These are phyloP conservation scores for Bombus vancouverensis DNA, from an alignment of 1,140 invertebrate species.

Conservation along the genomic window DNA sequence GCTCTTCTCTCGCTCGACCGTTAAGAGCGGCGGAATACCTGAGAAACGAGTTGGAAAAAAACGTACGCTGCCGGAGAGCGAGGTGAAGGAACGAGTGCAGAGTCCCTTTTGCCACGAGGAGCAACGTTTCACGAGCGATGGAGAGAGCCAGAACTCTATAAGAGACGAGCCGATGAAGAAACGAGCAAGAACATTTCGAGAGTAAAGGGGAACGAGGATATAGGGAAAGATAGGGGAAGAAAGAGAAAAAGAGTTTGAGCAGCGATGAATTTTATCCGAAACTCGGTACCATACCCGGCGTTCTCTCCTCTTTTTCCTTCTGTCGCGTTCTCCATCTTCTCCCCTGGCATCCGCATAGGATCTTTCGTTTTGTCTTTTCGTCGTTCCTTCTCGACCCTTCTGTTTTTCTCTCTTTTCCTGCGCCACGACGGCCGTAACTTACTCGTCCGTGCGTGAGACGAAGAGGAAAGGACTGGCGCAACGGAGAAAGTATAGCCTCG, in stretches of 20 bases:
- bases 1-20: constrained; percentile 54
- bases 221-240: not conserved
- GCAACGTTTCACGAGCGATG: constrained; percentile 44
- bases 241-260: constrained; percentile 30
- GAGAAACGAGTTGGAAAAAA: constrained; percentile 78
- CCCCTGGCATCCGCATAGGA: constrained; percentile 2
- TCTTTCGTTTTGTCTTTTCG: constrained; percentile 46
- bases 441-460: constrained; percentile 14
- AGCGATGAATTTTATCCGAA: constrained; percentile 67
- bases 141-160: constrained; percentile 30
- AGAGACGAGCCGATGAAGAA: constrained; percentile 26
- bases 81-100: constrained; percentile 77
- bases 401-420: constrained; percentile 35
- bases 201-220: constrained; percentile 1
- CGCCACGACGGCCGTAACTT: constrained; percentile 20
- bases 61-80: constrained; percentile 64
- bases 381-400: constrained; percentile 22
- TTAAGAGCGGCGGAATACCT: constrained; percentile 77
- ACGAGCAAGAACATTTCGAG: constrained; percentile 2
- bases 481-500: constrained; percentile 49
- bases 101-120: constrained; percentile 60
- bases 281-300: constrained; percentile 59
- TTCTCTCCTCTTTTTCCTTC: constrained; percentile 8
- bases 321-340: constrained; percentile 4
- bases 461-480: not conserved